Evolutionary conservation across 1,140 invertebrate species (phyloP).

Genomic region (Drosophila serrata): DNA sequence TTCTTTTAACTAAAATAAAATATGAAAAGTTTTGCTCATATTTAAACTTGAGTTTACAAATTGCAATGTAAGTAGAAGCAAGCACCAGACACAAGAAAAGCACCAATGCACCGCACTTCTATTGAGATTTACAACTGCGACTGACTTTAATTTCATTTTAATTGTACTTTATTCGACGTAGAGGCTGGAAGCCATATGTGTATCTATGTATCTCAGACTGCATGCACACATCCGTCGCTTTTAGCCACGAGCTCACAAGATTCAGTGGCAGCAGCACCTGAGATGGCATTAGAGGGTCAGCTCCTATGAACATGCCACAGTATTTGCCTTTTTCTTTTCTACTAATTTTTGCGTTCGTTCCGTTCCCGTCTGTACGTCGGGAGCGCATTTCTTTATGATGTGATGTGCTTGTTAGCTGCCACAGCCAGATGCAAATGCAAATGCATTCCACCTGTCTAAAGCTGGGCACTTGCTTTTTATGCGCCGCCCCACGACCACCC

Average conservation of each 20-base stretch:
- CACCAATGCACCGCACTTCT: constrained; percentile 45
- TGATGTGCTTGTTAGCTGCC: constrained; percentile 75
- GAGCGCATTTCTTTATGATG: constrained; percentile 68
- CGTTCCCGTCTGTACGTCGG: constrained; percentile 42
- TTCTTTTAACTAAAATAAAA: neutral
- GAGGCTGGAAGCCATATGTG: constrained; percentile 11
- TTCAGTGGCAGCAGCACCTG: constrained; percentile 21
- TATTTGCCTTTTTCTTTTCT: constrained; percentile 28
- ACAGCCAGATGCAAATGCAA: constrained; percentile 65
- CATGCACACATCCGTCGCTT: constrained; percentile 12
- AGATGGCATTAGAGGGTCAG: constrained; percentile 59
- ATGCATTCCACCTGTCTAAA: constrained; percentile 72
- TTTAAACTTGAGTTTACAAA: too few species aligned
- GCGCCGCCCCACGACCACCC: constrained; percentile 5
- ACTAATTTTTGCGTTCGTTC: constrained; percentile 59
- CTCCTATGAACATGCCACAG: constrained; percentile 39
- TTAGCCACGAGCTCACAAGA: constrained; percentile 24
- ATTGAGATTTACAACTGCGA: constrained; percentile 33
- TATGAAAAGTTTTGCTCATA: neutral
- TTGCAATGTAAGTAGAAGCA: too few species aligned
- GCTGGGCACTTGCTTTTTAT: constrained; percentile 74
- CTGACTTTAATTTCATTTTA: constrained; percentile 58
- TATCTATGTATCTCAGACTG: constrained; percentile 17
- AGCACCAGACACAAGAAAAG: constrained; percentile 25
- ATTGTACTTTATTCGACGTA: constrained; percentile 70